These are phyloP conservation scores for Xiphophorus birchmanni DNA, from an alignment of 2,797 vertebrate genomes.

Conservation along the genomic window DNA sequence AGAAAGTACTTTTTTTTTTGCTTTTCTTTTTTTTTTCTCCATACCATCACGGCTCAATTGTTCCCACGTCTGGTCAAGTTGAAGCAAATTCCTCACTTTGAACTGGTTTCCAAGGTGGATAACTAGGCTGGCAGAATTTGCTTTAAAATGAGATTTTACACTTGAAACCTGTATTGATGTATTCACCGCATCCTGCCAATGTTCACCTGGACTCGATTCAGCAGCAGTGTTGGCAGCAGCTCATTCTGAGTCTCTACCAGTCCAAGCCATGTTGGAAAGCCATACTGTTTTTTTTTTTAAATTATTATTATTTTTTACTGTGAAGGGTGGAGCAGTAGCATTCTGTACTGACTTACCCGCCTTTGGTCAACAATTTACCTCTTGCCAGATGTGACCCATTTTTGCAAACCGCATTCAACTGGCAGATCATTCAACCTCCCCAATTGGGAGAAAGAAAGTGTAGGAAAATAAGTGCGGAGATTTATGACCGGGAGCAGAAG, in stretches of 20 bases:
- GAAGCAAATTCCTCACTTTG: not conserved
- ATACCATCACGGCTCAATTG: not conserved
- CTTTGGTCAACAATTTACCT: not conserved
- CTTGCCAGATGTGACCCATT: not conserved
- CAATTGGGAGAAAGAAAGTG: not conserved
- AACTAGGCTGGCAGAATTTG: not conserved
- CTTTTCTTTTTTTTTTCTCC: not conserved
- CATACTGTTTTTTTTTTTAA: not conserved
- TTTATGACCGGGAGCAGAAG: not conserved
- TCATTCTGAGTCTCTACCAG: not conserved
- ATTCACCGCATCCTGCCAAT: slow-evolving; percentile 3
- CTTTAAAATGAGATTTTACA: slow-evolving; percentile 10
- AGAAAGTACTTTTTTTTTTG: not conserved
- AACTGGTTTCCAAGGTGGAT: not conserved
- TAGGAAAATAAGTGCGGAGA: not conserved
- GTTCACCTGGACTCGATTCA: not conserved
- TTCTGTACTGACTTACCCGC: not conserved
- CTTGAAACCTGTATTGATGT: not conserved
- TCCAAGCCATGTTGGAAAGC: not conserved
- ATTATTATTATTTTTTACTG: not conserved
- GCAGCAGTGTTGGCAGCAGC: not conserved
- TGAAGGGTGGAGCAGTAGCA: not conserved
- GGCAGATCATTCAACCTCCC: no score
- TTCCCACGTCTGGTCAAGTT: not conserved
- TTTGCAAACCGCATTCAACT: not conserved